Evolutionary conservation across 1,140 invertebrate genomes (phyloP), one percentile per base, ranked within the genome.

Genomic region (Achroia grisella): DNA sequence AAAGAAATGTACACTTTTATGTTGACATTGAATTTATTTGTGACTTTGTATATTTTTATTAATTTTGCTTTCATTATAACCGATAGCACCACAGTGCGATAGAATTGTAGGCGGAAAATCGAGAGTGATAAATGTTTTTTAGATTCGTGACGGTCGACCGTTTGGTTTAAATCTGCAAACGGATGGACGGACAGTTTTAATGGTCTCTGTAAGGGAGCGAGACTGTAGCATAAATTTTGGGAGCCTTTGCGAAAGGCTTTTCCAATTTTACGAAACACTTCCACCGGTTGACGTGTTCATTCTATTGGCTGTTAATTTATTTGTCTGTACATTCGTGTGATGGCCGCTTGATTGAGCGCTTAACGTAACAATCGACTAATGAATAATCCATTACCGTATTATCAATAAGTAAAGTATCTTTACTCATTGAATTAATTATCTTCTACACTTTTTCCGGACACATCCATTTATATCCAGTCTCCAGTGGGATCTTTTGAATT

Each of bases 61-160:
- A 23, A 23, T 23, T 23, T 23, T 23, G 6, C 6, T 6, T 23
- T 23, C 2, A 23, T 23, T 23, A 3, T 23, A 23, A 40, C 42
- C 34, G 40, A 12, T 39, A 28, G 37, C 44, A 10, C 10, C 44
- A 10, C 10, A 48, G 43, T 37, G 53, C 17, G 17, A 23, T 23
- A 6, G 17, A 23, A 57, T 51, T 55, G 49, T 60, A 55, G 53
- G 48, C 56, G 67, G 65, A 73, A 74, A 73, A 77, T 75, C 66
- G 73, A 71, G 59, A 71, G 62, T 80, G 72, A 71, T 72, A 71
- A 76, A 74, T 74, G 72, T 68, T 74, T 76, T 80, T 74, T 74
- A 65, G 63, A 72, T 65, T 73, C 62, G 68, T 67, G 70, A 71
- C 62, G 50, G 53, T 58, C 46, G 52, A 63, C 47, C 65, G 67